phyloP scores from a whole-genome alignment of 2,797 vertebrate genomes.

The Steatocranus sp. region DNA sequence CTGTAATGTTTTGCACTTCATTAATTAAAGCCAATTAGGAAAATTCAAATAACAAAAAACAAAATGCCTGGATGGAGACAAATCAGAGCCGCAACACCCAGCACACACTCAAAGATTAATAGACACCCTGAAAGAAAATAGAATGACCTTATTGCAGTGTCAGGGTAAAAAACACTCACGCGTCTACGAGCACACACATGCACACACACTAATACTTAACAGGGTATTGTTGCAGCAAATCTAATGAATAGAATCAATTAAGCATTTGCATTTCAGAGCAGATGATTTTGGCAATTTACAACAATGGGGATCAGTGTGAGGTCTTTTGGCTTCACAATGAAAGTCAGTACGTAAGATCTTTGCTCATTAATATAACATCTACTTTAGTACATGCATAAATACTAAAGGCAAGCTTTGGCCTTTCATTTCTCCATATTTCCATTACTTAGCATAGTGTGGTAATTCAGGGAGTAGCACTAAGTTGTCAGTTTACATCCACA shows the following conservation, averaged over 20 bases:
- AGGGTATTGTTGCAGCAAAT: not conserved
- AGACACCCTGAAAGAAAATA: slow-evolving; percentile 25
- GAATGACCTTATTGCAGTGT: slow-evolving; percentile 18
- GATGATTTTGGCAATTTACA: not conserved
- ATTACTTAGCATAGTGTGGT: not conserved
- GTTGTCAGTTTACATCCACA: not conserved
- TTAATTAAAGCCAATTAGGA: slow-evolving; percentile 50
- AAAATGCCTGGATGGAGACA: slow-evolving; percentile 15
- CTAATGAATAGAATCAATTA: slow-evolving; percentile 1
- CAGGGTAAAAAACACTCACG: not conserved
- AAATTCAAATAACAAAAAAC: slow-evolving; percentile 36
- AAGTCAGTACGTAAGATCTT: not conserved
- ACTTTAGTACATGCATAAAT: not conserved
- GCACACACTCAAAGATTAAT: slow-evolving; percentile 28
- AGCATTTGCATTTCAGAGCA: not conserved
- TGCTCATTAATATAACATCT: not conserved
- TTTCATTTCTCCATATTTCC: not conserved
- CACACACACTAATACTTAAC: not conserved
- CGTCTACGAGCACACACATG: not conserved
- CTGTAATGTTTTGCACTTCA: slow-evolving; percentile 28
- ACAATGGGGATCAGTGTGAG: not conserved
- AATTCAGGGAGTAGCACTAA: not conserved
- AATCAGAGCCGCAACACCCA: not conserved
- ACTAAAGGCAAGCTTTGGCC: not conserved
- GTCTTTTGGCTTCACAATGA: not conserved